Percentiles rank a stretch among this genome's conserved stretches.
Conservation (phyloP, 2,888 invertebrate species). For the Pegoplata infirma region DNA sequence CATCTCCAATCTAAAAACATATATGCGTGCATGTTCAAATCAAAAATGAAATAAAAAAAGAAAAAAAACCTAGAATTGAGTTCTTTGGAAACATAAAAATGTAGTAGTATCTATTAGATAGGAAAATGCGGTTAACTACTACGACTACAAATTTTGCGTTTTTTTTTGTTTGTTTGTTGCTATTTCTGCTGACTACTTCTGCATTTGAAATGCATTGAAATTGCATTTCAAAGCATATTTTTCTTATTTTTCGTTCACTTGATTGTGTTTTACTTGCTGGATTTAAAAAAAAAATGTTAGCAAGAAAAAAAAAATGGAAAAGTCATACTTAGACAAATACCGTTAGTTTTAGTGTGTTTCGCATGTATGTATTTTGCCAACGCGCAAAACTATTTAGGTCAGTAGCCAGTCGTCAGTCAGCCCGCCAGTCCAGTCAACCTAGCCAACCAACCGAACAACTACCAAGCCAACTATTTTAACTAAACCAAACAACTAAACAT, state of each 20-base stretch:
- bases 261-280: conserved; percentile 16
- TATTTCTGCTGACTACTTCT: conserved; percentile 44
- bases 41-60: too few relatives aligned
- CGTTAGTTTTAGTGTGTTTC: conserved; percentile 57
- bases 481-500: conserved; percentile 4
- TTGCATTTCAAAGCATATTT: conserved; percentile 22
- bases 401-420: conserved; percentile 64
- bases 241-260: conserved; percentile 20
- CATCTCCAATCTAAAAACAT: too few relatives aligned
- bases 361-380: conserved; percentile 38
- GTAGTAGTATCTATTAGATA: conserved; percentile 63
- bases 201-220: conserved; percentile 32
- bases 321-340: conserved; percentile 59
- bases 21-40: too few relatives aligned
- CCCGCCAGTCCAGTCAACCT: too few relatives aligned
- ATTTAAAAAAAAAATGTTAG: not conserved
- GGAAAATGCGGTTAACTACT: conserved; percentile 71
- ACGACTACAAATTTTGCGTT: conserved; percentile 50
- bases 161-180: not conserved
- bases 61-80: conserved; percentile 2
- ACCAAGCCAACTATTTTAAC: too few relatives aligned
- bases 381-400: conserved; percentile 71
- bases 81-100: conserved; percentile 47
- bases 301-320: not conserved
- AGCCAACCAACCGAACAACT: too few relatives aligned